phyloP scores from a whole-genome alignment of 1,140 invertebrate genomes.

The Chrysopa pallens region DNA sequence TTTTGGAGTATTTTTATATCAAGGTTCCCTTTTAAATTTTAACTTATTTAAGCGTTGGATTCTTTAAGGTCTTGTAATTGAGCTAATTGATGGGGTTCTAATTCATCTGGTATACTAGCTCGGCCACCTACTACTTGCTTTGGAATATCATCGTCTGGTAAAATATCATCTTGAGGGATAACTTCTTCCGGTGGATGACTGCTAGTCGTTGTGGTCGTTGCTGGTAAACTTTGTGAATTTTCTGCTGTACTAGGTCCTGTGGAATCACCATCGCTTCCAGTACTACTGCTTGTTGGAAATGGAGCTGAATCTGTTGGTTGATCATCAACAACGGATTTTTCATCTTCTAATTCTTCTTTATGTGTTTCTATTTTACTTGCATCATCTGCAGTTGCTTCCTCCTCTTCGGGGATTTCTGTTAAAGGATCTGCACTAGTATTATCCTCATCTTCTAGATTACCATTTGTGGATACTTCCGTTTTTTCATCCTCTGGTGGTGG shows the following conservation, averaged over 20 bases:
- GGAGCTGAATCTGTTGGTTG: constrained; percentile 31
- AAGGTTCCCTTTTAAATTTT: no score
- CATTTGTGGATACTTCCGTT: constrained; percentile 19
- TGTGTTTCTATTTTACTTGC: constrained; percentile 14
- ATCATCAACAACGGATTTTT: constrained; percentile 23
- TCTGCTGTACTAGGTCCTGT: constrained; percentile 40
- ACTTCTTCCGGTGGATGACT: constrained; percentile 14
- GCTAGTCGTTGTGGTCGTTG: constrained; percentile 14
- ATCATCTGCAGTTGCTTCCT: constrained; percentile 13
- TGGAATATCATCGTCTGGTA: constrained; percentile 25
- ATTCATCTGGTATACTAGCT: constrained; percentile 65
- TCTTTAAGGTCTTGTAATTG: constrained; percentile 71
- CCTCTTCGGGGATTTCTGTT: constrained; percentile 11
- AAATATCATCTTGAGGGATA: constrained; percentile 13
- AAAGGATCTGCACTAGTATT: constrained; percentile 10
- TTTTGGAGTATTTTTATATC: no score
- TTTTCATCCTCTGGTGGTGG: constrained; percentile 29
- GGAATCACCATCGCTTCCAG: constrained; percentile 36
- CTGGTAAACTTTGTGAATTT: constrained; percentile 29
- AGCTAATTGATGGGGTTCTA: constrained; percentile 67
- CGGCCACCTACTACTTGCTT: constrained; percentile 49
- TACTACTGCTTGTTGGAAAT: constrained; percentile 36
- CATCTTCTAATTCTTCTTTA: constrained; percentile 8
- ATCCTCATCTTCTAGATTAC: constrained; percentile 13
- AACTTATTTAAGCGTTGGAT: constrained; percentile 54